Conservation (phyloP, 2,797 vertebrate genomes). For the Neosilurus hyrtlii region DNA sequence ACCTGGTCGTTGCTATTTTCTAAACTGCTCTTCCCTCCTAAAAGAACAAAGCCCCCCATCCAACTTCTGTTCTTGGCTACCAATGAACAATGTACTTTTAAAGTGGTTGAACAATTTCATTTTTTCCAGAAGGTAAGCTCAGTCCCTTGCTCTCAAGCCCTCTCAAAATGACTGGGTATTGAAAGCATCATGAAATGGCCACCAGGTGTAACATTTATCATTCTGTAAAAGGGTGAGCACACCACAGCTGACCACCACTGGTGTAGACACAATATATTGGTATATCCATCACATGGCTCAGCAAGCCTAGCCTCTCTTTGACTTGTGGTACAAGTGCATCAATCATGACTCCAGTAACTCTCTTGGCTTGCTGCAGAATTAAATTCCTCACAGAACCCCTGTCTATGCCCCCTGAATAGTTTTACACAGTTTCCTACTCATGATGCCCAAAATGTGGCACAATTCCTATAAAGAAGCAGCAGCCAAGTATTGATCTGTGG, state of each 20-base stretch:
- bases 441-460: slow-evolving; percentile 33
- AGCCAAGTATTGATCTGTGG: slow-evolving; percentile 29
- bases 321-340: slow-evolving; percentile 58
- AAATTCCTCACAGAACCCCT: slow-evolving; percentile 43
- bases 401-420: slow-evolving; percentile 38
- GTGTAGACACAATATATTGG: slow-evolving; percentile 59
- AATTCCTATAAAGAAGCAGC: slow-evolving; percentile 3
- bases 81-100: slow-evolving; percentile 8
- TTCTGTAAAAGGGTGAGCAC: slow-evolving; percentile 56
- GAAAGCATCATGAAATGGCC: slow-evolving; percentile 52
- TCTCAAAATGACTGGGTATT: slow-evolving; percentile 32
- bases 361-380: slow-evolving; percentile 47
- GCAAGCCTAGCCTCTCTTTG: slow-evolving; percentile 54
- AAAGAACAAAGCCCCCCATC: background rate
- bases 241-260: slow-evolving; percentile 55
- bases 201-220: slow-evolving; percentile 57
- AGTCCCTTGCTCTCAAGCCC: slow-evolving; percentile 25
- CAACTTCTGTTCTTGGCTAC: background rate
- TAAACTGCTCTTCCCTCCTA: background rate
- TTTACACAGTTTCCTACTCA: slow-evolving; percentile 37
- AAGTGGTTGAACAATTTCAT: slow-evolving; percentile 8
- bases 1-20: background rate
- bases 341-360: slow-evolving; percentile 53
- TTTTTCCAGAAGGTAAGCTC: slow-evolving; percentile 5
- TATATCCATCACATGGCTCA: slow-evolving; percentile 60